Percentiles rank a stretch among this genome's conserved stretches.
These are phyloP conservation scores for Donacobius atricapilla DNA, from an alignment of 2,113 vertebrate genomes.

Conservation along the genomic window DNA sequence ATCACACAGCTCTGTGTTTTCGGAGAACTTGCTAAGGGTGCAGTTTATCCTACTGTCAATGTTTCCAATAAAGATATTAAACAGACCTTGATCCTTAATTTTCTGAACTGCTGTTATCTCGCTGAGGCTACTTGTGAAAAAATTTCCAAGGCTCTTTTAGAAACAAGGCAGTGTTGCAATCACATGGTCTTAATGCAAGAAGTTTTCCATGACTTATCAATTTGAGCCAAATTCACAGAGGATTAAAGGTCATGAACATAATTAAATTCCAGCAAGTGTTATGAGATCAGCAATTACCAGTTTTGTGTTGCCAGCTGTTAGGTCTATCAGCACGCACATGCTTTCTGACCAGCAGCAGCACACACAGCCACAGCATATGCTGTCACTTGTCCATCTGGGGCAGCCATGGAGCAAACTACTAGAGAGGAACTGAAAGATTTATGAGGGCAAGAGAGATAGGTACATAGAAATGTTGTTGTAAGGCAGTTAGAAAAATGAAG, in stretches of 20 bases:
- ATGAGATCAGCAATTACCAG: conserved; percentile 3
- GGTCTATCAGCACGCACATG: accelerated
- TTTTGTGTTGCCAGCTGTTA: conserved; percentile 2
- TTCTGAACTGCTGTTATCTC: background rate
- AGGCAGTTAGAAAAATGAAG: background rate
- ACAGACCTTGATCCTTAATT: background rate
- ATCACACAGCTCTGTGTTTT: accelerated
- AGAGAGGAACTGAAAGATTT: background rate
- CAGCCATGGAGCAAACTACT: background rate
- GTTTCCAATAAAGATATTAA: background rate
- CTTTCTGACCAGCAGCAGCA: background rate
- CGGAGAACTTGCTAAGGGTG: background rate
- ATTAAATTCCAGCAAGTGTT: conserved; percentile 32
- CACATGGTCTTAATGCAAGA: background rate
- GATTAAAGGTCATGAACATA: background rate
- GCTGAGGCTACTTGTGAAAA: background rate
- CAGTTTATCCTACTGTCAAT: background rate
- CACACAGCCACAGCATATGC: background rate
- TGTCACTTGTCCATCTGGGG: background rate
- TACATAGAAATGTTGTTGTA: background rate
- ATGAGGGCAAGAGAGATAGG: background rate
- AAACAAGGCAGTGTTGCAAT: background rate
- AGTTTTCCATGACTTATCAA: background rate
- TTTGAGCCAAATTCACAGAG: background rate
- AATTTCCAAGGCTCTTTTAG: background rate